Conservation (phyloP, 1,140 invertebrate species). For the Cepaea nemoralis region DNA sequence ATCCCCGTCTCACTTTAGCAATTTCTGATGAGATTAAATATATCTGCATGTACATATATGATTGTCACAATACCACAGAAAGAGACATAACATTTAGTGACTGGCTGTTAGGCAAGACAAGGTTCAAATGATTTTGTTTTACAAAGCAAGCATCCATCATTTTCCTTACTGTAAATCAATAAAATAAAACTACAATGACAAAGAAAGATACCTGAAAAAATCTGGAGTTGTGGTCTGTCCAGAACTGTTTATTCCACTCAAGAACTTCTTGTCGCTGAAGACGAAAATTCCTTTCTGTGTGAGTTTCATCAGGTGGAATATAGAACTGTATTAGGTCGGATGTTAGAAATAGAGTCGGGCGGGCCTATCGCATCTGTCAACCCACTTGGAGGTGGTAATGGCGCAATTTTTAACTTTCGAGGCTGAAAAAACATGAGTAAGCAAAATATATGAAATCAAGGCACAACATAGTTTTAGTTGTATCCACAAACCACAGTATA, state of each 20-base stretch:
- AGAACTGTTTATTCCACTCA: constrained; percentile 86
- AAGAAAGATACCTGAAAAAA: constrained; percentile 69
- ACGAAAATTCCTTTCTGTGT: constrained; percentile 78
- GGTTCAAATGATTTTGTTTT: too few species aligned
- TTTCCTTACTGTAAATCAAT: too few species aligned
- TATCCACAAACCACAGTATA: too few species aligned
- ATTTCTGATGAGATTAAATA: too few species aligned
- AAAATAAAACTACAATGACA: too few species aligned
- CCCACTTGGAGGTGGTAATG: constrained; percentile 41
- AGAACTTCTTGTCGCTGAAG: constrained; percentile 79
- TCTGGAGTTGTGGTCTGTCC: constrained; percentile 82
- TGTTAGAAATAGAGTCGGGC: constrained; percentile 83
- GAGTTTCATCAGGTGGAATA: constrained; percentile 77
- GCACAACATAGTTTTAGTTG: too few species aligned
- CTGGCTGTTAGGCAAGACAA: too few species aligned
- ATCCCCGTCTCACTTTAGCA: too few species aligned
- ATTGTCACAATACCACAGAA: too few species aligned
- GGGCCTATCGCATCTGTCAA: constrained; percentile 79
- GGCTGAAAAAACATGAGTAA: constrained; percentile 36
- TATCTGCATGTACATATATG: too few species aligned
- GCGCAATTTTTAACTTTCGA: constrained; percentile 42
- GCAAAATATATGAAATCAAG: neutral
- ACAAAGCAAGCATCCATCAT: too few species aligned
- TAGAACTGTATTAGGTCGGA: constrained; percentile 81
- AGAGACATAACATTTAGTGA: too few species aligned